Evolutionary conservation across 2,888 invertebrate genomes (phyloP).

Genomic region (Pseudococcus jackbeardsleyi): DNA sequence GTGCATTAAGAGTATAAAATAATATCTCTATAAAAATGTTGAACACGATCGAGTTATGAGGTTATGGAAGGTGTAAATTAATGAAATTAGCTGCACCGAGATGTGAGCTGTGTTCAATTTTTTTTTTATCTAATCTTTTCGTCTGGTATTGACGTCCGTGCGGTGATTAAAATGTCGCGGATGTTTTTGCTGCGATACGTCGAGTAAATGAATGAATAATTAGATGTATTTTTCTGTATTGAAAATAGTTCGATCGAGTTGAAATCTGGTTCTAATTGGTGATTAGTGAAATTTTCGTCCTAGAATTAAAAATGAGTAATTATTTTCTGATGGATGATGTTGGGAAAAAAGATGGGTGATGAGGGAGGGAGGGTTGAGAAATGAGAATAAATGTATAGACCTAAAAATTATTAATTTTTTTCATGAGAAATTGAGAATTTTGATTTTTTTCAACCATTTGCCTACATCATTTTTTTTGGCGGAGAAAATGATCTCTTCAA

Average conservation of each 20-base stretch:
- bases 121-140: slow-evolving; percentile 2
- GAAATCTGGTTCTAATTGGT: too few relatives aligned
- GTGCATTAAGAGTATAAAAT: background rate
- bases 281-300: too few relatives aligned
- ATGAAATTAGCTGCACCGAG: background rate
- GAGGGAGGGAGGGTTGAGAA: too few relatives aligned
- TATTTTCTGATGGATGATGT: too few relatives aligned
- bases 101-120: background rate
- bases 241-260: background rate
- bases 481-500: too few relatives aligned
- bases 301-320: too few relatives aligned
- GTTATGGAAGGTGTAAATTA: slow-evolving; percentile 14
- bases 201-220: background rate
- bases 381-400: too few relatives aligned
- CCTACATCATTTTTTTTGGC: too few relatives aligned
- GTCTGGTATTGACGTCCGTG: background rate
- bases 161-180: background rate
- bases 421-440: too few relatives aligned
- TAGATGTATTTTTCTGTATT: background rate
- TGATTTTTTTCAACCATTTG: too few relatives aligned
- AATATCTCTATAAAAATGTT: slow-evolving; percentile 22
- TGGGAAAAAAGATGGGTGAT: too few relatives aligned
- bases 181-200: background rate
- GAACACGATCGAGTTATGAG: background rate
- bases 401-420: too few relatives aligned